Evolutionary conservation across 2,797 vertebrate genomes (phyloP).

Genomic region (Peromyscus eremicus): DNA sequence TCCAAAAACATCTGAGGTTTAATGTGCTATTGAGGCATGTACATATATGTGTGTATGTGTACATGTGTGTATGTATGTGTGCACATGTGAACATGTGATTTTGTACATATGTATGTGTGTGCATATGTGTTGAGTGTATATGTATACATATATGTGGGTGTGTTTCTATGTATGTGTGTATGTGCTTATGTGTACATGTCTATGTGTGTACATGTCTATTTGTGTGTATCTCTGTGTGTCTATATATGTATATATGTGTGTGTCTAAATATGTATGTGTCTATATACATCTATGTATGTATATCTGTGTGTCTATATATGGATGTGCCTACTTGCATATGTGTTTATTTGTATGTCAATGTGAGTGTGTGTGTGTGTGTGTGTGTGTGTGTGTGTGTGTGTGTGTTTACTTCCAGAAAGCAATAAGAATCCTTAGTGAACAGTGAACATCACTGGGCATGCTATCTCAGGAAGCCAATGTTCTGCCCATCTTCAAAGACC

Average conservation of each 20-base stretch:
- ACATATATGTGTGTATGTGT: background rate
- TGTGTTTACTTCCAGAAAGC: background rate
- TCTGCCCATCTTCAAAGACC: background rate
- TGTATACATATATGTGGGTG: too few species aligned
- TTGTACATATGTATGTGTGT: background rate
- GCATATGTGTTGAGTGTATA: background rate
- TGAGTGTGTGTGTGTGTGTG: background rate
- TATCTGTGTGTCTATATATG: background rate
- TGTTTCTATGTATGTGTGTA: background rate
- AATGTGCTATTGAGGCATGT: background rate
- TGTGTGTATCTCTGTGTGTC: too few species aligned
- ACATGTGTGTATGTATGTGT: background rate
- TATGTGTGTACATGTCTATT: background rate
- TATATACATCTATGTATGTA: too few species aligned
- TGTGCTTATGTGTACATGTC: background rate
- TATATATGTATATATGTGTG: background rate
- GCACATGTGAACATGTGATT: background rate
- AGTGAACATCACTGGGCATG: background rate
- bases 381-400: background rate
- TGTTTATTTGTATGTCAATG: background rate
- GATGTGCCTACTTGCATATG: background rate
- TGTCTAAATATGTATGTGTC: too few species aligned
- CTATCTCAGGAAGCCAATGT: background rate
- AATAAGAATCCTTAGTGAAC: background rate
- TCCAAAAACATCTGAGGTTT: background rate